A percentile compares a stretch with the other conserved stretches of the same genome.
phyloP scores from a whole-genome alignment of 1,140 invertebrate genomes.

The Drosophila mayri region DNA sequence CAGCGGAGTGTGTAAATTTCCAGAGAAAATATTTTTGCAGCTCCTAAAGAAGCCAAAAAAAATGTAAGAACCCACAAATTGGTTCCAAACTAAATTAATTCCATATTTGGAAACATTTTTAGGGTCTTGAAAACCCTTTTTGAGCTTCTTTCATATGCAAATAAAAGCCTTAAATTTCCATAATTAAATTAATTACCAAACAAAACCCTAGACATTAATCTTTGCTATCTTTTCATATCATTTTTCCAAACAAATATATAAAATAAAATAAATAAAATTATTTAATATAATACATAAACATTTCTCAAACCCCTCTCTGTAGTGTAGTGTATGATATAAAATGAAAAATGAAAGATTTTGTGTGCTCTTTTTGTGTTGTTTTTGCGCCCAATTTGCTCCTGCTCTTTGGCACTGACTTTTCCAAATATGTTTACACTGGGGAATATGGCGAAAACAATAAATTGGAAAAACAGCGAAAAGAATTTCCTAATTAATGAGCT shows the following conservation, averaged over 20 bases:
- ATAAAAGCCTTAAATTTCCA: too few species aligned
- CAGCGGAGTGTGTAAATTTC: too few species aligned
- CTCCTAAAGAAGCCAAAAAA: too few species aligned
- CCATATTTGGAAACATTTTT: too few species aligned
- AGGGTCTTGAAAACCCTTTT: too few species aligned
- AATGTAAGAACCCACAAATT: too few species aligned
- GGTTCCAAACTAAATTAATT: too few species aligned
- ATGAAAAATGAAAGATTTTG: conserved; percentile 61
- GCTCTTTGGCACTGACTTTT: conserved; percentile 31
- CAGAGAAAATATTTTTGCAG: too few species aligned
- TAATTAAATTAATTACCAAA: neutral
- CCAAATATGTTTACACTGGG: conserved; percentile 38
- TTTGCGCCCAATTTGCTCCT: conserved; percentile 30
- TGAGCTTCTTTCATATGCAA: neutral
- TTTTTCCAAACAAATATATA: neutral
- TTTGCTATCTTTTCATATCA: neutral
- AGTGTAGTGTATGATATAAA: conserved; percentile 42
- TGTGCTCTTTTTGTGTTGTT: conserved; percentile 10
- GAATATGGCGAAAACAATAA: conserved; percentile 61
- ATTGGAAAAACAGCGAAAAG: conserved; percentile 51
- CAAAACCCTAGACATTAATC: neutral
- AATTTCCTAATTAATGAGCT: conserved; percentile 70
- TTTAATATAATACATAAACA: too few species aligned
- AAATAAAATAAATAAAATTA: too few species aligned
- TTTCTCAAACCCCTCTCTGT: neutral